Percentiles rank a stretch among this genome's conserved stretches.
Conservation (phyloP, 2,888 invertebrate species). For the Shargacucullia verbasci region DNA sequence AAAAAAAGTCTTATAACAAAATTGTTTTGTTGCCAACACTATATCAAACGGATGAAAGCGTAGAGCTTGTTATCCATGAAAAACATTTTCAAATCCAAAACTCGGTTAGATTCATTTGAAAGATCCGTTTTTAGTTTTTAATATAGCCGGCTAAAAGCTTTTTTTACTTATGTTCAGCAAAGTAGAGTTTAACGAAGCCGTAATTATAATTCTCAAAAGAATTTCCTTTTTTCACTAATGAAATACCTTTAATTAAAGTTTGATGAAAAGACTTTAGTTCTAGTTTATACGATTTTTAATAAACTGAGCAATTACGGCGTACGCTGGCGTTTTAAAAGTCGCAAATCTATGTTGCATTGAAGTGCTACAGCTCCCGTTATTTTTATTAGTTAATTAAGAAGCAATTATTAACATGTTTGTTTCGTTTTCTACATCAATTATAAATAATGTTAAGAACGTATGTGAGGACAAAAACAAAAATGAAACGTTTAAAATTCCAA, state of each 20-base stretch:
- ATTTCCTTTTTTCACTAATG: conserved; percentile 72
- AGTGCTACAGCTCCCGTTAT: too few relatives aligned
- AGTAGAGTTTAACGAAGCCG: conserved; percentile 82
- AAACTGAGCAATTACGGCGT: conserved; percentile 40
- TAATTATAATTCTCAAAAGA: conserved; percentile 82
- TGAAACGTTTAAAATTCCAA: not conserved
- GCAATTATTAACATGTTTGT: too few relatives aligned
- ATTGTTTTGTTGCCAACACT: conserved; percentile 41
- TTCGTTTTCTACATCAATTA: too few relatives aligned
- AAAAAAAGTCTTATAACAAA: conserved; percentile 43
- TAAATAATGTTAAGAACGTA: not conserved
- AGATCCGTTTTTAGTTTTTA: conserved; percentile 76
- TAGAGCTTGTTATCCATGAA: conserved; percentile 14
- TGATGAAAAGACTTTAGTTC: conserved; percentile 66
- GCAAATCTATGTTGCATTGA: conserved; percentile 6
- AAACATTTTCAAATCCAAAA: conserved; percentile 30
- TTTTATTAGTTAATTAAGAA: too few relatives aligned
- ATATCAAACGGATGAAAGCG: conserved; percentile 32
- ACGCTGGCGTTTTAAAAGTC: conserved; percentile 21
- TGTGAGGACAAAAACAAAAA: not conserved
- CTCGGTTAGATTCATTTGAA: conserved; percentile 49
- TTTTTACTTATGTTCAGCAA: conserved; percentile 77
- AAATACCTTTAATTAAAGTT: conserved; percentile 77
- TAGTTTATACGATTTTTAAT: conserved; percentile 43
- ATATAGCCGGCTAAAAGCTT: conserved; percentile 74